Evolutionary conservation across 2,797 vertebrate genomes (phyloP).

Genomic region (Brotogeris chrysoptera): DNA sequence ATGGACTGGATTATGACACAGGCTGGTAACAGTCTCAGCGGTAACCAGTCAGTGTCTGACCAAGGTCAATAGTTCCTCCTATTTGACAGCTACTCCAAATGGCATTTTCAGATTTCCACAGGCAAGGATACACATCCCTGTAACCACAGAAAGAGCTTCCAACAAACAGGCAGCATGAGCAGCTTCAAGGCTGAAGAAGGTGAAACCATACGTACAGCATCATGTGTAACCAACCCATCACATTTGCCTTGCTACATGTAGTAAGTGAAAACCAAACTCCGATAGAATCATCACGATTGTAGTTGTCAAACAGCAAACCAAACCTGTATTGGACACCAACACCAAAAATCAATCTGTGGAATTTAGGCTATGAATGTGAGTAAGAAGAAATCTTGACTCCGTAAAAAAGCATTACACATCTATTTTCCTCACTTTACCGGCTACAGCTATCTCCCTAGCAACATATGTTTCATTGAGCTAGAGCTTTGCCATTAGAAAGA

Average conservation of each 20-base stretch:
- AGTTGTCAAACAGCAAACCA: background rate
- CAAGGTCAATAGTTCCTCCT: background rate
- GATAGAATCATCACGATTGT: background rate
- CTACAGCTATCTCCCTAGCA: background rate
- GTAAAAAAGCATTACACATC: background rate
- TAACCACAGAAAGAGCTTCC: background rate
- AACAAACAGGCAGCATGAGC: background rate
- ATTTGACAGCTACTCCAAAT: background rate
- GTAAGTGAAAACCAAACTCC: background rate
- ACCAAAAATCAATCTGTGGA: background rate
- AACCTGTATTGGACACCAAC: background rate
- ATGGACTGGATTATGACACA: background rate
- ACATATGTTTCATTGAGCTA: constrained; percentile 8
- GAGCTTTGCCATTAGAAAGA: constrained; percentile 26
- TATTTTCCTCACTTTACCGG: background rate
- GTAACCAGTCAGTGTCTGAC: background rate
- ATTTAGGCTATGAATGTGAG: background rate
- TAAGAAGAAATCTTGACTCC: background rate
- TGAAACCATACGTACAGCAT: background rate
- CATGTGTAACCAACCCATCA: background rate
- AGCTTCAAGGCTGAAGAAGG: background rate
- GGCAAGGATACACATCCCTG: background rate
- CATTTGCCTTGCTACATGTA: background rate
- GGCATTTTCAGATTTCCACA: background rate
- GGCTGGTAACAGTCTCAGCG: background rate